Percentiles rank a stretch among this genome's conserved stretches.
Evolutionary conservation across 2,113 vertebrate species (phyloP).

Genomic region (Picathartes gymnocephalus): DNA sequence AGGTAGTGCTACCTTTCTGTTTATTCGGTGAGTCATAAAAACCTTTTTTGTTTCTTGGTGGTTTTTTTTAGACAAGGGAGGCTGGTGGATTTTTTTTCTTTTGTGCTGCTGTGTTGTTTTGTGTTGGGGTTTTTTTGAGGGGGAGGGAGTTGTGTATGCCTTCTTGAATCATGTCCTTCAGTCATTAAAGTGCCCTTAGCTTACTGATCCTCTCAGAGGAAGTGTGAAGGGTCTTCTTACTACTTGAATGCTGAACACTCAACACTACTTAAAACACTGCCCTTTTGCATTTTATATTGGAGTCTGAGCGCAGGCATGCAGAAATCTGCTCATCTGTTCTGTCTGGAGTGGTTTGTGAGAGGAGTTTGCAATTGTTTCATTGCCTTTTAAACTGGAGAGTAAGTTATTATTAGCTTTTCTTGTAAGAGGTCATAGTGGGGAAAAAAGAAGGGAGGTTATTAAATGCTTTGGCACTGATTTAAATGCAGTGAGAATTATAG

Average conservation of each 20-base stretch:
- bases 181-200: background rate
- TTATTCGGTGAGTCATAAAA: background rate
- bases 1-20: background rate
- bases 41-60: background rate
- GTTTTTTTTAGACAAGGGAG: background rate
- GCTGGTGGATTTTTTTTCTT: background rate
- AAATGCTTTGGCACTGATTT: background rate
- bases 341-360: background rate
- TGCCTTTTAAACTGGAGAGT: background rate
- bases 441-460: background rate
- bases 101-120: background rate
- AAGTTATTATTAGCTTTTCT: conserved; percentile 46
- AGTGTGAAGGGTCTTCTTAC: background rate
- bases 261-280: background rate
- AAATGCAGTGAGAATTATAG: background rate
- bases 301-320: background rate
- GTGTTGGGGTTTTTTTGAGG: background rate
- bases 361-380: background rate
- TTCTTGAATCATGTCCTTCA: background rate
- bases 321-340: background rate
- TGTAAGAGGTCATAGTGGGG: background rate
- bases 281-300: background rate
- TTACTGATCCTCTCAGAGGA: background rate
- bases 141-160: accelerated
- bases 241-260: background rate